Percentiles rank a stretch among this genome's conserved stretches.
These are phyloP conservation scores for Sminthurinus aureus DNA, from an alignment of 2,888 invertebrate genomes.

Conservation along the genomic window DNA sequence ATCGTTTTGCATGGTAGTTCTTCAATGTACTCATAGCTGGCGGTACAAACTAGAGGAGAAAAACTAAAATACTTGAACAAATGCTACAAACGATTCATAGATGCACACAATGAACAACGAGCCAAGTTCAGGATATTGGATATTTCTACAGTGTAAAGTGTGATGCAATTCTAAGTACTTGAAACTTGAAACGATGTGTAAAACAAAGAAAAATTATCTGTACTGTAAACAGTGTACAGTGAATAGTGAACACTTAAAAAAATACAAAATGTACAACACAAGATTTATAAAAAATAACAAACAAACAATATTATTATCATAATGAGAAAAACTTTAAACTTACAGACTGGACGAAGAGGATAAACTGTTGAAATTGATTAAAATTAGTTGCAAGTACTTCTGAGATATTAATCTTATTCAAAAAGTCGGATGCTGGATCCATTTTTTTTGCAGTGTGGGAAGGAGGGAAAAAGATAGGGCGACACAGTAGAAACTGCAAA, in stretches of 20 bases:
- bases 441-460: background rate
- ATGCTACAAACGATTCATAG: background rate
- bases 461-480: too few relatives aligned
- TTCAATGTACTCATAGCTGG: background rate
- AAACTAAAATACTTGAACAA: background rate
- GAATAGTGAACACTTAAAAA: too few relatives aligned
- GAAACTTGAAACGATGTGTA: background rate
- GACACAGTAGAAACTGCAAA: background rate
- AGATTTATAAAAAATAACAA: too few relatives aligned
- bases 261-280: too few relatives aligned
- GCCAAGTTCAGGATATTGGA: background rate
- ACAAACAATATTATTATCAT: too few relatives aligned
- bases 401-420: slow-evolving; percentile 40
- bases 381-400: slow-evolving; percentile 28
- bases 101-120: background rate
- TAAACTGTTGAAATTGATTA: slow-evolving; percentile 35
- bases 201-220: too few relatives aligned
- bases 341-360: slow-evolving; percentile 34
- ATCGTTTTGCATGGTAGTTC: background rate
- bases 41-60: background rate
- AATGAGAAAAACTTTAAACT: slow-evolving; percentile 5
- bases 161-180: background rate
- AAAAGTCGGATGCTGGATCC: slow-evolving; percentile 24
- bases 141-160: background rate
- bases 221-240: too few relatives aligned